Base-by-base conservation (phyloP, 35 echinoderm and acorn worm genomes). In the Acanthaster planci region DNA sequence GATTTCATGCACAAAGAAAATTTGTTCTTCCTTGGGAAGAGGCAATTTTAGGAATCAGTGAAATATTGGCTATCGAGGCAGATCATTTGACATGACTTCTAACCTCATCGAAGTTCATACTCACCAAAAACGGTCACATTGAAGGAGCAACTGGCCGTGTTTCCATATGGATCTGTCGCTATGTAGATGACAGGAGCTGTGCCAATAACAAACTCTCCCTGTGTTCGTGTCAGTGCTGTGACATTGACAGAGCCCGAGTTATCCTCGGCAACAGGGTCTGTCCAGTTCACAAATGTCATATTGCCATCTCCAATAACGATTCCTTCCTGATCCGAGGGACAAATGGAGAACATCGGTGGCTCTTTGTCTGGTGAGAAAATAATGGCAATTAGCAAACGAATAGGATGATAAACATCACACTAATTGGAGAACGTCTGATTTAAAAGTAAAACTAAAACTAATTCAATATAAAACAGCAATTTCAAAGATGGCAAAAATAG, bases 131-230 rank as follows among this genome's bases (percentile, higher is more conserved):
- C 92, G 15, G 83, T 86, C 1, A 89, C 82, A 40, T 27, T 76
- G 29, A 93, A 93, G 5, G 87, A 90, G 67, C 92, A 93, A 27
- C 37, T 86, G 15, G 23, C 82, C n/a, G 52, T 35, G 58, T 93
- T 93, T 40, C 82, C 77, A 12, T 82, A 82, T 1, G 59, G 76
- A 44, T 93, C 92, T 5, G 77, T 39, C 37, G 84, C 84, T 32
- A 67, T 30, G 67, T 86, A 86, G 38, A 68, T 27, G 15, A 86
- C 59, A 31, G 17, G 64, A 26, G 72, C 59, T 3, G 67, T 77
- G 7, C 84, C 84, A 31, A 59, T 67, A 40, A 14, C 34, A 30
- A 86, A 86, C 60, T 51, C 40, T 59, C 56, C 56, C 19, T 18
- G 56, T 26, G 19, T 26, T 59, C 27, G 19, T n/a, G 56, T 59